These are phyloP conservation scores for Scomber colias DNA, from an alignment of 2,113 vertebrate species.

Conservation along the genomic window DNA sequence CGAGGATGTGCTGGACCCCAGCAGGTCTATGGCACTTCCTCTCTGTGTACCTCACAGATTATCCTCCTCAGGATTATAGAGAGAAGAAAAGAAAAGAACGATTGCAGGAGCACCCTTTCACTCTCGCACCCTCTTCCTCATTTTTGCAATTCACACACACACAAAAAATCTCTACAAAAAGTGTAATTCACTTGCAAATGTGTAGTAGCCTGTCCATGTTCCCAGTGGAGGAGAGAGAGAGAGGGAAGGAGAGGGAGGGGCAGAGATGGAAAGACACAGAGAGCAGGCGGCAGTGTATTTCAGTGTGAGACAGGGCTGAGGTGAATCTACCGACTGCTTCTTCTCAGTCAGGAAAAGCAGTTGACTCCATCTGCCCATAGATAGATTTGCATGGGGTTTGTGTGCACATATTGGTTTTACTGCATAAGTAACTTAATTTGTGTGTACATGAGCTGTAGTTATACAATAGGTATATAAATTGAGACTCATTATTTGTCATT, in stretches of 20 bases:
- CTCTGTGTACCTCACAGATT: conserved; percentile 85
- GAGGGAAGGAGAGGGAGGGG: conserved; percentile 57
- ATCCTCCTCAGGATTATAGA: conserved; percentile 85
- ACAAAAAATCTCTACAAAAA: conserved; percentile 76
- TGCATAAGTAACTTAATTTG: conserved; percentile 10
- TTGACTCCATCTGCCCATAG: conserved; percentile 35
- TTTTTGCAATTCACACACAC: conserved; percentile 57
- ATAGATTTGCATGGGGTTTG: conserved; percentile 32
- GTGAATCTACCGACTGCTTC: conserved; percentile 70
- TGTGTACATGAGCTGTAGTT: conserved; percentile 27
- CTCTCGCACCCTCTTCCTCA: conserved; percentile 58
- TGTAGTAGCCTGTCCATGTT: conserved; percentile 74
- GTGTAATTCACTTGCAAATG: conserved; percentile 87
- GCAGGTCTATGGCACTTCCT: conserved; percentile 84
- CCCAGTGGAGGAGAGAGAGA: conserved; percentile 55
- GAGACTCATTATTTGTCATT: conserved; percentile 53
- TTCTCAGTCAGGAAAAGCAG: conserved; percentile 65
- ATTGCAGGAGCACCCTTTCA: conserved; percentile 73
- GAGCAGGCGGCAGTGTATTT: conserved; percentile 60
- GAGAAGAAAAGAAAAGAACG: conserved; percentile 81
- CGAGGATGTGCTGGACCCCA: conserved; percentile 77
- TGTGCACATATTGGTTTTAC: conserved; percentile 25
- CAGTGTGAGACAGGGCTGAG: conserved; percentile 59
- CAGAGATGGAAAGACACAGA: conserved; percentile 58
- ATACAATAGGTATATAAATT: conserved; percentile 30